These are phyloP conservation scores for Temnopleurus reevesii DNA, from an alignment of 53 echinoderm and acorn worm species.

Conservation along the genomic window DNA sequence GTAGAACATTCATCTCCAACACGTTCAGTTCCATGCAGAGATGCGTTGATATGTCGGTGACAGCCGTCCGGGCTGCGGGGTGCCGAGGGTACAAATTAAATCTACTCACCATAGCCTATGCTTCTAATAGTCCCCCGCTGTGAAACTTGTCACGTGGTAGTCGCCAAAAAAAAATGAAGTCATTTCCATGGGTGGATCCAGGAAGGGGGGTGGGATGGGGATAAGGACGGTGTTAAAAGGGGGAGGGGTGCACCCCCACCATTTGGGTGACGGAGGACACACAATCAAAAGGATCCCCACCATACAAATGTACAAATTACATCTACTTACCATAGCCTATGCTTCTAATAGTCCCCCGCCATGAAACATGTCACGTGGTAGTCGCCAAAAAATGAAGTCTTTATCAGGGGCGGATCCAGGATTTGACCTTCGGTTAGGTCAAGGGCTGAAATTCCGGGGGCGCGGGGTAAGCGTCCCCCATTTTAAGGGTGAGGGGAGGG, in stretches of 20 bases:
- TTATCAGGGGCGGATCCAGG: neutral
- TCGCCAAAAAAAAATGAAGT: neutral
- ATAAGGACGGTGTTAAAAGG: neutral
- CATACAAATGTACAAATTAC: too few relatives aligned
- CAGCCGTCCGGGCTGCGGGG: slow-evolving; percentile 1
- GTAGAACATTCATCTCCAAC: neutral
- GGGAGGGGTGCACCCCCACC: too few relatives aligned
- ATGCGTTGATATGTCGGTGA: neutral
- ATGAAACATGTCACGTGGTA: neutral
- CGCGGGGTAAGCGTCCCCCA: too few relatives aligned
- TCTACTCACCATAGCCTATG: neutral
- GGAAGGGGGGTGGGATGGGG: neutral
- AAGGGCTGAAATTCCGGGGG: too few relatives aligned
- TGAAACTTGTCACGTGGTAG: neutral
- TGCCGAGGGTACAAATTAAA: neutral
- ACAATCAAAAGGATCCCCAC: too few relatives aligned
- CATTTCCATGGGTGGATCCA: neutral
- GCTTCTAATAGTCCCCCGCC: too few relatives aligned
- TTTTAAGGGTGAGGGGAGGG: too few relatives aligned
- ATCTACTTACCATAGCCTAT: too few relatives aligned
- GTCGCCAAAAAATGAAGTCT: neutral
- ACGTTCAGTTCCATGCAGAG: neutral
- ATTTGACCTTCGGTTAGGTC: too few relatives aligned
- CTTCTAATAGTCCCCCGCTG: slow-evolving; percentile 9
- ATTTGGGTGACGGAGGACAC: too few relatives aligned